A percentile compares a stretch with the other conserved stretches of the same genome.
Conservation (phyloP, 2,113 vertebrate species). For the Fulica atra region DNA sequence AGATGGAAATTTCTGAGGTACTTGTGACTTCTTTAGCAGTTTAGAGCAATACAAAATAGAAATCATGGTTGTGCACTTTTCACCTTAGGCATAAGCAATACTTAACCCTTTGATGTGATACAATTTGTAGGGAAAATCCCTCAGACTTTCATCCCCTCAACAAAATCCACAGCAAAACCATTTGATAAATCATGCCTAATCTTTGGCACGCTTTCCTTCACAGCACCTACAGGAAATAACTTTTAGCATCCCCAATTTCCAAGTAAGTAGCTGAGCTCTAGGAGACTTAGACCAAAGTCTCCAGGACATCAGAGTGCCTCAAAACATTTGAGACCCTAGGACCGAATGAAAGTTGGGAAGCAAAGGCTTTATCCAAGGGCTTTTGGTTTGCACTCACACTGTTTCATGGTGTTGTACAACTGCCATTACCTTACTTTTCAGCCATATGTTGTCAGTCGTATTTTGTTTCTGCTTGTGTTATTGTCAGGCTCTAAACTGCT, state of each 20-base stretch:
- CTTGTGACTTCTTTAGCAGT: background rate
- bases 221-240: background rate
- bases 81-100: background rate
- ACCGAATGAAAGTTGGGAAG: background rate
- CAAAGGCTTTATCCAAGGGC: background rate
- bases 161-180: background rate
- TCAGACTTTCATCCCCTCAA: background rate
- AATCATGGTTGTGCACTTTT: background rate
- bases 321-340: background rate
- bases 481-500: slow-evolving; percentile 14
- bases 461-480: background rate
- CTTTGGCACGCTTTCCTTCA: background rate
- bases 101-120: background rate
- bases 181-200: background rate
- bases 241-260: background rate
- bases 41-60: background rate
- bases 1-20: background rate
- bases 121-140: background rate
- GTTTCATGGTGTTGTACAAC: background rate
- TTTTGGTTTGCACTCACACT: background rate
- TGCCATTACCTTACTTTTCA: background rate
- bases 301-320: background rate
- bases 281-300: background rate
- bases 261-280: background rate
- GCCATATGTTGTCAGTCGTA: background rate